These are phyloP conservation scores for Bubo bubo DNA, from an alignment of 2,113 vertebrate species.

Conservation along the genomic window DNA sequence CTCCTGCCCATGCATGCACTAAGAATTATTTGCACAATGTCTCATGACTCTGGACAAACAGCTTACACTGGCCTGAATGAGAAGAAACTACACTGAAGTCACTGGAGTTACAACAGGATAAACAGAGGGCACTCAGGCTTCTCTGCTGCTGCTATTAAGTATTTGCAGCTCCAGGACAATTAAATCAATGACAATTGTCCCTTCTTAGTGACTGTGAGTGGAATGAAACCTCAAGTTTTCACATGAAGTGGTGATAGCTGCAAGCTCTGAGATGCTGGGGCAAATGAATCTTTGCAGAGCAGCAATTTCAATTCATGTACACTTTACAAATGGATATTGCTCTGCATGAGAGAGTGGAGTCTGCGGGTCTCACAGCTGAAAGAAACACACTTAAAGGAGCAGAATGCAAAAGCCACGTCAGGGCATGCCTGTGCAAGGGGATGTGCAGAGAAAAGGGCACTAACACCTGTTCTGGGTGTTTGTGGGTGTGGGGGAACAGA, in stretches of 20 bases:
- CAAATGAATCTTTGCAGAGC: background rate
- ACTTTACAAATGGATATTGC: background rate
- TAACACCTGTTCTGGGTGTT: background rate
- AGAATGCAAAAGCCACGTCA: background rate
- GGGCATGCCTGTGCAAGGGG: background rate
- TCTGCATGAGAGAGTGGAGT: accelerated
- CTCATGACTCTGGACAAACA: background rate
- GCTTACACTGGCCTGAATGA: background rate
- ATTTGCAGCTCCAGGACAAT: background rate
- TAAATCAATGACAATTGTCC: background rate
- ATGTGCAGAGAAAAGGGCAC: background rate
- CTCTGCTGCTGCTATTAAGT: background rate
- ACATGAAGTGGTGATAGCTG: background rate
- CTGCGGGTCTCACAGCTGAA: background rate
- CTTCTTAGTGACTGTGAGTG: background rate
- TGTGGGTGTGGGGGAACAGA: background rate
- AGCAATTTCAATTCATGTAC: background rate
- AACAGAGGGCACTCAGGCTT: background rate
- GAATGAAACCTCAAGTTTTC: background rate
- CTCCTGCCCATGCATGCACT: background rate
- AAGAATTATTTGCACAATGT: background rate
- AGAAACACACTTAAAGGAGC: background rate
- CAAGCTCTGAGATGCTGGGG: background rate
- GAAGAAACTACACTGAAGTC: background rate
- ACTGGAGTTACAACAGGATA: background rate